These are phyloP conservation scores for Limanda limanda DNA, from an alignment of 2,113 vertebrate species.

Conservation along the genomic window DNA sequence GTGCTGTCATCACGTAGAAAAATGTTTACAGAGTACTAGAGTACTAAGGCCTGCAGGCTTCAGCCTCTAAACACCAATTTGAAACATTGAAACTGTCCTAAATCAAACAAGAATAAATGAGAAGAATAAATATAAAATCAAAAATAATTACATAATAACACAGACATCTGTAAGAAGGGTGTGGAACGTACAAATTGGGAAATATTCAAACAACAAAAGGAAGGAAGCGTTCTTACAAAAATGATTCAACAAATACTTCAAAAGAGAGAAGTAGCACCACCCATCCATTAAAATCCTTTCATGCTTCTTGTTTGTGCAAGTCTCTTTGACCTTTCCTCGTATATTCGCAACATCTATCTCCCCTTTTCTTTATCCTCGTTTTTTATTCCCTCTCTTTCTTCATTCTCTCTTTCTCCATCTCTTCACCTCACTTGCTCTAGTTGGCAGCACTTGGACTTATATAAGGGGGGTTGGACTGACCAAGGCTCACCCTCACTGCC, in stretches of 20 bases:
- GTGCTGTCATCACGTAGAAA: slow-evolving; percentile 3
- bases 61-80: neutral
- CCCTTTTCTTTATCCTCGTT: neutral
- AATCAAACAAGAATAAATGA: neutral
- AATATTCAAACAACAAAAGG: neutral
- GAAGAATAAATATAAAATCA: slow-evolving; percentile 1
- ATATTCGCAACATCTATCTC: slow-evolving; percentile 15
- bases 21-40: neutral
- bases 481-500: slow-evolving; percentile 26
- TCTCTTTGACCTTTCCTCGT: slow-evolving; percentile 4
- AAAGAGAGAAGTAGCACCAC: slow-evolving; percentile 25
- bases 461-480: slow-evolving; percentile 44
- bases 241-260: slow-evolving; percentile 29
- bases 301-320: slow-evolving; percentile 26
- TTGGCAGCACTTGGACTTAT: slow-evolving; percentile 53
- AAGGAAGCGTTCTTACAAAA: neutral
- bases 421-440: slow-evolving; percentile 7
- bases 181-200: neutral
- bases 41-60: neutral
- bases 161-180: neutral
- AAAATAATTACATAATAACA: slow-evolving; percentile 1
- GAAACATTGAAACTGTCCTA: slow-evolving; percentile 4
- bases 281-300: slow-evolving; percentile 28
- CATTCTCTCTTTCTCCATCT: neutral
- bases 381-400: neutral